A percentile compares a stretch with the other conserved stretches of the same genome.
These are phyloP conservation scores for Petrocephalus zakoni DNA, from an alignment of 2,113 vertebrate genomes.

Conservation along the genomic window DNA sequence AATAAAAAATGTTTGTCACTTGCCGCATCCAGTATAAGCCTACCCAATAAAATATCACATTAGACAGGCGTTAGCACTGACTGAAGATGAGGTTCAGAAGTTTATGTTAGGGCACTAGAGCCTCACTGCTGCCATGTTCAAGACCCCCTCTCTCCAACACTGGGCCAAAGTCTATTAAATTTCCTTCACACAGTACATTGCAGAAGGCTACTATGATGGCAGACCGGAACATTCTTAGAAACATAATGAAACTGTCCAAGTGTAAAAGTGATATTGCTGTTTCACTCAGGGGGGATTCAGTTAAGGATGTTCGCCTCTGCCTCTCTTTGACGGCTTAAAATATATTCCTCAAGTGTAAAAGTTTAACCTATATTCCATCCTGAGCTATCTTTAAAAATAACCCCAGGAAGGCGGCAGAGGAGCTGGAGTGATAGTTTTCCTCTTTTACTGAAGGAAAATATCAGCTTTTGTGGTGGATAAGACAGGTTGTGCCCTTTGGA, in stretches of 20 bases:
- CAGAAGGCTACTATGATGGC: neutral
- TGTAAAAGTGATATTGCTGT: neutral
- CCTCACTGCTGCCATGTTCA: neutral
- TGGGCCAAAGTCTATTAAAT: neutral
- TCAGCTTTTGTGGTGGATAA: neutral
- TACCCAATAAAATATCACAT: neutral
- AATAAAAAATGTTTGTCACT: neutral
- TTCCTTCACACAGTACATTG: neutral
- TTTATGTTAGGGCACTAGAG: neutral
- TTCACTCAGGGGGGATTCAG: neutral
- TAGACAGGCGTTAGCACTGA: neutral
- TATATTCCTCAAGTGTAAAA: conserved; percentile 7
- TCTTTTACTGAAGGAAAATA: neutral
- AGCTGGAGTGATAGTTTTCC: neutral
- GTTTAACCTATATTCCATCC: conserved; percentile 8
- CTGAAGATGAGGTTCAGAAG: neutral
- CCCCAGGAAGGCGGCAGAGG: neutral
- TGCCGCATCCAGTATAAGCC: neutral
- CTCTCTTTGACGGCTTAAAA: neutral
- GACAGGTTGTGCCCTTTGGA: neutral
- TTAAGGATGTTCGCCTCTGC: neutral
- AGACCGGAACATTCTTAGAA: neutral
- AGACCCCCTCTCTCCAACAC: neutral
- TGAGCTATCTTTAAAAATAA: conserved; percentile 5
- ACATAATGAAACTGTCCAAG: neutral